Percentiles rank a stretch among this genome's conserved stretches.
Evolutionary conservation across 1,140 invertebrate genomes (phyloP).

Genomic region (Drusus annulatus): DNA sequence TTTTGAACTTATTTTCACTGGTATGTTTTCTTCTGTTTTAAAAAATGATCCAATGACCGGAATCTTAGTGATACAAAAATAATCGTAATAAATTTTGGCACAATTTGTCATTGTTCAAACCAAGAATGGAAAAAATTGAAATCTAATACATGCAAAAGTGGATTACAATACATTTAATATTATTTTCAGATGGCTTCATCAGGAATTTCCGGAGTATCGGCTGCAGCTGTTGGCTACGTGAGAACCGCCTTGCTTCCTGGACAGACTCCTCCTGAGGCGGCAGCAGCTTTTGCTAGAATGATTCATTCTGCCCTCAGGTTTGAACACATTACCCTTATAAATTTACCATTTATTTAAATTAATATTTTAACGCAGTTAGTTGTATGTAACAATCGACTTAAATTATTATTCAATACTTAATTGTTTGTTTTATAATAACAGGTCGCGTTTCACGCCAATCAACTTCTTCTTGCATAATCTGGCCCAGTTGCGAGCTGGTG

Average conservation of each 20-base stretch:
- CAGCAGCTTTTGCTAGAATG: conserved; percentile 92
- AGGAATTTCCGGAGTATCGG: conserved; percentile 94
- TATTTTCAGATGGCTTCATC: conserved; percentile 89
- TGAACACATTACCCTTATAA: conserved; percentile 41
- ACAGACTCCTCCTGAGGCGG: conserved; percentile 94
- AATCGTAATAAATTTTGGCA: no score
- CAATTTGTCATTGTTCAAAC: no score
- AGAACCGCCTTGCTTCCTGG: conserved; percentile 91
- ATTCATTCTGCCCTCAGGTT: conserved; percentile 90
- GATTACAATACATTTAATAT: no score
- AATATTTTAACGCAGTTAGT: no score
- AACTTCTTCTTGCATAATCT: conserved; percentile 99
- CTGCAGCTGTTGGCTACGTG: conserved; percentile 93
- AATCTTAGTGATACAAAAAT: no score
- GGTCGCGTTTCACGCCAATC: conserved; percentile 90
- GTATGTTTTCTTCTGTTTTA: conserved; percentile 66
- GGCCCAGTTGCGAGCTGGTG: conserved; percentile 93
- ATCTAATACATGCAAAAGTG: no score
- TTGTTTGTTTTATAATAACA: no score
- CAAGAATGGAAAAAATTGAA: no score
- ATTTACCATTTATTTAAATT: background rate
- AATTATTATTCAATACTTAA: background rate
- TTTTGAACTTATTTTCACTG: conserved; percentile 94
- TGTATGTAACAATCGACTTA: background rate
- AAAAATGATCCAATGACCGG: no score